These are phyloP conservation scores for Marisa cornuarietis DNA, from an alignment of 1,140 invertebrate genomes.

Conservation along the genomic window DNA sequence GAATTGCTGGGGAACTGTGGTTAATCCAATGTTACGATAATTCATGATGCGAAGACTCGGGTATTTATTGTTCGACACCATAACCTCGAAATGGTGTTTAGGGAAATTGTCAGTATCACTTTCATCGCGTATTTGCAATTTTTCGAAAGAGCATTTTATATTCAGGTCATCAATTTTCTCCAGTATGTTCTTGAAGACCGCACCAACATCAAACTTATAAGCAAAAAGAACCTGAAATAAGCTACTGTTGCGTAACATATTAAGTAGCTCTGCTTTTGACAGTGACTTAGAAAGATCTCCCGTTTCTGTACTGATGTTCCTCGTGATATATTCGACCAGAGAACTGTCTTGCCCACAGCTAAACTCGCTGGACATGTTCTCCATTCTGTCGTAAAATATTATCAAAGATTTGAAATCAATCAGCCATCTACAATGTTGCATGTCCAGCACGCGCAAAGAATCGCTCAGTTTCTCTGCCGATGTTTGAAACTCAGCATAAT, in stretches of 20 bases:
- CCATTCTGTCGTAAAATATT: neutral
- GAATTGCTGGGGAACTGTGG: slow-evolving; percentile 9
- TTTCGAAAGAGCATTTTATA: neutral
- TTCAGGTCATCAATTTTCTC: neutral
- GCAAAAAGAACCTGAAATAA: no score
- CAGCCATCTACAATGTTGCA: slow-evolving; percentile 24
- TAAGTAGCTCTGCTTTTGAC: no score
- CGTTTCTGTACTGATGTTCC: neutral
- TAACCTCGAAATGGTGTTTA: slow-evolving; percentile 18
- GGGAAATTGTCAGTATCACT: slow-evolving; percentile 12
- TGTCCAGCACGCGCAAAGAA: slow-evolving; percentile 33
- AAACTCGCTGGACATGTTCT: slow-evolving; percentile 31
- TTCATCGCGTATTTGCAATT: slow-evolving; percentile 23
- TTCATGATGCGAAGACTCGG: slow-evolving; percentile 26
- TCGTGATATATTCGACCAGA: slow-evolving; percentile 21
- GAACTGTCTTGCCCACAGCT: slow-evolving; percentile 37
- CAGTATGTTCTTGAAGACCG: neutral
- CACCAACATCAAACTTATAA: no score
- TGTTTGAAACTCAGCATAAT: slow-evolving; percentile 26
- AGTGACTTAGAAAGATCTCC: neutral
- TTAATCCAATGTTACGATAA: slow-evolving; percentile 13
- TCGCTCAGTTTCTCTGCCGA: slow-evolving; percentile 12
- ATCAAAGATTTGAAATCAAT: neutral
- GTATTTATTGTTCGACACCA: slow-evolving; percentile 7
- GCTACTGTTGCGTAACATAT: no score